Evolutionary conservation across 2,888 invertebrate genomes (phyloP).

Genomic region (Escarpia spicata): DNA sequence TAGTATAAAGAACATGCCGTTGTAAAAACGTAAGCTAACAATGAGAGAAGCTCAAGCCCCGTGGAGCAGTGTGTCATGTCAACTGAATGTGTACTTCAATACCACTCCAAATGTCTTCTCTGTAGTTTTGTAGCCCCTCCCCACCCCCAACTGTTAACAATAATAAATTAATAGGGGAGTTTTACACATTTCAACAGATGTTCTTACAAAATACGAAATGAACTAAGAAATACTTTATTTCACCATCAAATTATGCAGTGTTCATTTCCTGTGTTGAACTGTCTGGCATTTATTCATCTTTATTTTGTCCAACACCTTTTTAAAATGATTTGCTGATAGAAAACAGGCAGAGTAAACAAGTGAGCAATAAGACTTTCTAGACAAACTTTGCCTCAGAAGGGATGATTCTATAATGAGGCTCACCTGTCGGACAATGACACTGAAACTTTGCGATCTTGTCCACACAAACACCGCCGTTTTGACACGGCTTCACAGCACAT

Average conservation of each 20-base stretch:
- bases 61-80: neutral
- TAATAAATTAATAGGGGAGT: no score
- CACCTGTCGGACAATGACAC: constrained; percentile 96
- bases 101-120: neutral
- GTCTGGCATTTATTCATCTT: neutral
- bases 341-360: neutral
- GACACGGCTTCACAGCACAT: constrained; percentile 39
- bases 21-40: neutral
- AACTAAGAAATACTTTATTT: no score
- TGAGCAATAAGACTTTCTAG: neutral
- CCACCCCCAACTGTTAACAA: neutral
- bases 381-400: neutral
- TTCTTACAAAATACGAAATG: neutral
- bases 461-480: constrained; percentile 81
- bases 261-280: neutral
- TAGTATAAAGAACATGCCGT: neutral
- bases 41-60: neutral
- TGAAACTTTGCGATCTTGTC: constrained; percentile 90
- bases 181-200: neutral
- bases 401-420: neutral
- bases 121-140: neutral
- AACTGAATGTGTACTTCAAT: neutral
- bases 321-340: neutral
- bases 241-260: no score
- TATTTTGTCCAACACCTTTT: neutral